Evolutionary conservation across 2,113 vertebrate species (phyloP).

Genomic region (Chaetura pelagica): DNA sequence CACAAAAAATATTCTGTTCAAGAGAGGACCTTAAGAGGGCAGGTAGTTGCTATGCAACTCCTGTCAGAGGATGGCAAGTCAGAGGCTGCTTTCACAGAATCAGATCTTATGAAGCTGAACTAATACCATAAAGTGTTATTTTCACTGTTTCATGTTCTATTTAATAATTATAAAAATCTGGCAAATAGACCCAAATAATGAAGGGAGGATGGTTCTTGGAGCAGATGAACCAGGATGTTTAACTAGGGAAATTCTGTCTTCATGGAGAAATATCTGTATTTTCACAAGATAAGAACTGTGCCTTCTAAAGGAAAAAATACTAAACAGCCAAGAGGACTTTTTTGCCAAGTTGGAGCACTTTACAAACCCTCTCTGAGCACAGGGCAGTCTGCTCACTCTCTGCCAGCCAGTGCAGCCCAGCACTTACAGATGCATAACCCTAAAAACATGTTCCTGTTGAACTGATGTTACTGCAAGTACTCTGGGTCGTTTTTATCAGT

Average conservation of each 20-base stretch:
- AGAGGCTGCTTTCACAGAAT: background rate
- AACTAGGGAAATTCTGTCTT: slow-evolving; percentile 22
- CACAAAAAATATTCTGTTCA: background rate
- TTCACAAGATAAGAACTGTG: slow-evolving; percentile 51
- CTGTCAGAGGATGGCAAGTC: background rate
- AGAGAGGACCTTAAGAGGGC: slow-evolving; percentile 25
- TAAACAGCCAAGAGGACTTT: background rate
- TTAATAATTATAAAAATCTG: slow-evolving; percentile 18
- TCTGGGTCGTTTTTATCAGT: background rate
- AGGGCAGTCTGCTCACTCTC: background rate
- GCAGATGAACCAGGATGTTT: slow-evolving; percentile 40
- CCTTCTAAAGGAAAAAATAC: slow-evolving; percentile 32
- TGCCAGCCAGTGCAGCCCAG: background rate
- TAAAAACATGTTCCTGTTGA: background rate
- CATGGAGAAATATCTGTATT: slow-evolving; percentile 32
- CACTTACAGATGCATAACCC: fast-evolving
- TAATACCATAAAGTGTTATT: background rate
- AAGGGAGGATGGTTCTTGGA: slow-evolving; percentile 15
- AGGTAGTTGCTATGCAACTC: slow-evolving; percentile 49
- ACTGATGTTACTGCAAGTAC: background rate
- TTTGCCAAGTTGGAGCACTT: background rate
- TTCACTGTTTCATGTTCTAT: background rate
- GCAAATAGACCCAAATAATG: background rate
- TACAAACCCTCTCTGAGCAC: background rate
- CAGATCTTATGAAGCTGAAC: background rate